Evolutionary conservation across 2,797 vertebrate species (phyloP).

Genomic region (Acipenser ruthenus): DNA sequence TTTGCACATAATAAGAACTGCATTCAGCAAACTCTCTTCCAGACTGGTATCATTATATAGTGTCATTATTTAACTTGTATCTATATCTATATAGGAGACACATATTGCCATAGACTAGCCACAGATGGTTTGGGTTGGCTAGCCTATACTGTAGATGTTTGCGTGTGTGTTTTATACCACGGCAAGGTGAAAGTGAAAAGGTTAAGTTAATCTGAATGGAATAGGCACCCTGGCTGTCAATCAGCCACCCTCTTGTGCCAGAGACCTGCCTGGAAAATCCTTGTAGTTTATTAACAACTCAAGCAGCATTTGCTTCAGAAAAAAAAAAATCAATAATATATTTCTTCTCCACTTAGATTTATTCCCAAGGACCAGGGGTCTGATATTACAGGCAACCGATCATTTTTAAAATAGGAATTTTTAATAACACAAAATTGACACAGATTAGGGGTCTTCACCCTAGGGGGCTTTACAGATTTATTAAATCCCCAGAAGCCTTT

Average conservation of each 20-base stretch:
- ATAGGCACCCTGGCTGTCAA: background rate
- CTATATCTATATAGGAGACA: no score
- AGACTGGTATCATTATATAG: no score
- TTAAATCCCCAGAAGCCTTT: constrained; percentile 24
- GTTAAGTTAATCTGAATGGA: background rate
- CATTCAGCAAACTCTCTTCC: no score
- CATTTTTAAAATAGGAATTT: constrained; percentile 24
- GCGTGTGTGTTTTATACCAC: no score
- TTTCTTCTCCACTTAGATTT: constrained; percentile 21
- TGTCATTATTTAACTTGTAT: no score
- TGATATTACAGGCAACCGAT: constrained; percentile 15
- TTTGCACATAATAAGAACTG: no score
- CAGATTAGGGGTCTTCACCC: constrained; percentile 24
- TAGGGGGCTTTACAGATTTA: constrained; percentile 31
- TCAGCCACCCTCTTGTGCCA: background rate
- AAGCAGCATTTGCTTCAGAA: background rate
- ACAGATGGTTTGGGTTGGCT: no score
- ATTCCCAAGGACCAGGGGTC: constrained; percentile 12
- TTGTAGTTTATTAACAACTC: background rate
- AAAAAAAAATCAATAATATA: constrained; percentile 15
- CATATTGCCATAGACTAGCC: no score
- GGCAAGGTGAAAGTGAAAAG: background rate
- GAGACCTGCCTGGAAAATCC: background rate
- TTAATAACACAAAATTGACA: constrained; percentile 28
- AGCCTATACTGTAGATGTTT: no score